Evolutionary conservation across 2,888 invertebrate species (phyloP).

Genomic region (Gari tellinella): DNA sequence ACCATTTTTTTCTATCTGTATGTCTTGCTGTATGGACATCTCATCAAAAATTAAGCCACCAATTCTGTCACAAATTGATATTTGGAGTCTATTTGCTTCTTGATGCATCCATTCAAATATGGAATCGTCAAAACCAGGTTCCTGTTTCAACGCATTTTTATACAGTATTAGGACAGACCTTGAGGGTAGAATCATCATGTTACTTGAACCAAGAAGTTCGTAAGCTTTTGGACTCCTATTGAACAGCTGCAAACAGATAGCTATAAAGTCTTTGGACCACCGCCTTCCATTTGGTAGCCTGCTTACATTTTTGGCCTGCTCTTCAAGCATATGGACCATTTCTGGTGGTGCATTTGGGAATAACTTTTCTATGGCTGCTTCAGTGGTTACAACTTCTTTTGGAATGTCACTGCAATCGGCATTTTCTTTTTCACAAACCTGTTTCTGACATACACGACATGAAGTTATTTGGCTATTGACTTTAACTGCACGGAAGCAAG

Average conservation of each 20-base stretch:
- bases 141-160: neutral
- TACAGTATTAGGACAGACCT: constrained; percentile 7
- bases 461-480: too few species aligned
- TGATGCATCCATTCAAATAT: neutral
- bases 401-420: too few species aligned
- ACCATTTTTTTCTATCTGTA: too few species aligned
- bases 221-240: neutral
- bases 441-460: too few species aligned
- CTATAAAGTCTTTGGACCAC: neutral
- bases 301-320: constrained; percentile 11
- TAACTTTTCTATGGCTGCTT: neutral
- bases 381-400: too few species aligned
- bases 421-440: too few species aligned
- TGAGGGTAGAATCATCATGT: constrained; percentile 4
- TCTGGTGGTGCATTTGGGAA: constrained; percentile 13
- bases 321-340: neutral
- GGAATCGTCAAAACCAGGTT: neutral
- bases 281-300: constrained; percentile 7
- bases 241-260: constrained; percentile 1
- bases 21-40: too few species aligned
- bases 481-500: too few species aligned
- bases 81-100: too few species aligned
- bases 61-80: too few species aligned
- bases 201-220: neutral
- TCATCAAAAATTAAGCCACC: too few species aligned